A percentile compares a stretch with the other conserved stretches of the same genome.
Evolutionary conservation across 2,797 vertebrate genomes (phyloP).

Genomic region (Enteromius mattozi): DNA sequence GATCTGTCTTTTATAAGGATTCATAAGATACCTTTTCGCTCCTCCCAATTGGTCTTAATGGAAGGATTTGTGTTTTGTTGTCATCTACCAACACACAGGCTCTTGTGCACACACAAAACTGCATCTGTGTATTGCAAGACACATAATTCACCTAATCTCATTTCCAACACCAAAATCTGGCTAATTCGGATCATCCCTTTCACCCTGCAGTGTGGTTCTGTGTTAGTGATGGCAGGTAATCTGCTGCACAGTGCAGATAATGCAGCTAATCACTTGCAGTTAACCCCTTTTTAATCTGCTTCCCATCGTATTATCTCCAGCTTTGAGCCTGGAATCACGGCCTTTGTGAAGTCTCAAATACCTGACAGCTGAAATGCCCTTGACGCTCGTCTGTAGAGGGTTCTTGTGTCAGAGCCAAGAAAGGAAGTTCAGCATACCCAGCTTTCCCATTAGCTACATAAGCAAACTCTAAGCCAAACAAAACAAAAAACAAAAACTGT

Average conservation of each 20-base stretch:
- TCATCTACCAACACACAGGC: conserved; percentile 18
- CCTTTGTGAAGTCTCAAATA: conserved; percentile 52
- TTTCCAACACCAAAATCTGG: conserved; percentile 48
- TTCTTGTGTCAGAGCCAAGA: not conserved
- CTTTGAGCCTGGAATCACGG: conserved; percentile 61
- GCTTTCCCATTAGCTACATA: not conserved
- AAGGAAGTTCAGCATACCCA: not conserved
- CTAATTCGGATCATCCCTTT: conserved; percentile 69
- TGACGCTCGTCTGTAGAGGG: not conserved
- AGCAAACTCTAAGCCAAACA: not conserved
- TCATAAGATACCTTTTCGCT: conserved; percentile 52
- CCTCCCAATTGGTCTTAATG: conserved; percentile 66
- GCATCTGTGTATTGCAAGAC: conserved; percentile 37
- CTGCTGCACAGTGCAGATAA: conserved; percentile 65
- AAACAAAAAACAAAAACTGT: not conserved
- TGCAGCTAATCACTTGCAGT: conserved; percentile 64
- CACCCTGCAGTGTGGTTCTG: conserved; percentile 55
- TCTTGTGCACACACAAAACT: conserved; percentile 9
- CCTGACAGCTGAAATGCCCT: conserved; percentile 33
- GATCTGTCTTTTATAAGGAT: conserved; percentile 70
- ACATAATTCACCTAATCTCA: conserved; percentile 49
- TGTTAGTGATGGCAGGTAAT: conserved; percentile 65
- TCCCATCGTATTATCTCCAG: conserved; percentile 63
- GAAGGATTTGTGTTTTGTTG: conserved; percentile 62
- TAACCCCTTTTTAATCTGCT: conserved; percentile 68